Percentiles rank a stretch among this genome's conserved stretches.
These are phyloP conservation scores for Chrysolina americana DNA, from an alignment of 2,888 invertebrate genomes.

Conservation along the genomic window DNA sequence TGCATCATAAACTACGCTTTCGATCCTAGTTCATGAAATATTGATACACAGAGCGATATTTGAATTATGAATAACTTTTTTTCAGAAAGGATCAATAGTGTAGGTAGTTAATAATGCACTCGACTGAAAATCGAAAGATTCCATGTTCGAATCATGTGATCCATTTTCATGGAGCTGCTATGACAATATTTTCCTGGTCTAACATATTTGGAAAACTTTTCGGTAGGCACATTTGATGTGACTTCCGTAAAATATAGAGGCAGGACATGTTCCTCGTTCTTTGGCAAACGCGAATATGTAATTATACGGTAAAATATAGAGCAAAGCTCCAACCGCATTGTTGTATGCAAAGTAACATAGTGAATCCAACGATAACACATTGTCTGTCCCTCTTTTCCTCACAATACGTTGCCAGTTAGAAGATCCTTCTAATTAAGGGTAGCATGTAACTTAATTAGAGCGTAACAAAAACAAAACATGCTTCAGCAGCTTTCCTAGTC, in stretches of 20 bases:
- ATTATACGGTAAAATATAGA: neutral
- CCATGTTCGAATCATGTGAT: too few relatives aligned
- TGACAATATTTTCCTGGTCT: too few relatives aligned
- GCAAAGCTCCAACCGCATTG: neutral
- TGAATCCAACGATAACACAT: conserved; percentile 21
- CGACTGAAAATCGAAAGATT: too few relatives aligned
- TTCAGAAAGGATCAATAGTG: too few relatives aligned
- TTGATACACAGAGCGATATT: too few relatives aligned
- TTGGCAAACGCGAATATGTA: neutral
- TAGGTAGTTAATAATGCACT: too few relatives aligned
- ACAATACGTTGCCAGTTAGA: conserved; percentile 6
- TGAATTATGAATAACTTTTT: too few relatives aligned
- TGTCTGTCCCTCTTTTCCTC: conserved; percentile 17
- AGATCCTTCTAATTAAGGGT: conserved; percentile 35
- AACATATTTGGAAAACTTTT: too few relatives aligned
- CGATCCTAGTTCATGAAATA: too few relatives aligned
- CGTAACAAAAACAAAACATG: conserved; percentile 39
- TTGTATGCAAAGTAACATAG: neutral
- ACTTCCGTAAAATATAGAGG: neutral
- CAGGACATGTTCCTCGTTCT: neutral
- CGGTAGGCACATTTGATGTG: neutral
- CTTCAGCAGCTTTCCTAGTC: conserved; percentile 34
- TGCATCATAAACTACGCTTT: too few relatives aligned
- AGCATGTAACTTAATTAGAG: conserved; percentile 43
- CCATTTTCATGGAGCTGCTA: too few relatives aligned